Evolutionary conservation across 2,888 invertebrate species (phyloP).

Genomic region (Eurytoma californica): DNA sequence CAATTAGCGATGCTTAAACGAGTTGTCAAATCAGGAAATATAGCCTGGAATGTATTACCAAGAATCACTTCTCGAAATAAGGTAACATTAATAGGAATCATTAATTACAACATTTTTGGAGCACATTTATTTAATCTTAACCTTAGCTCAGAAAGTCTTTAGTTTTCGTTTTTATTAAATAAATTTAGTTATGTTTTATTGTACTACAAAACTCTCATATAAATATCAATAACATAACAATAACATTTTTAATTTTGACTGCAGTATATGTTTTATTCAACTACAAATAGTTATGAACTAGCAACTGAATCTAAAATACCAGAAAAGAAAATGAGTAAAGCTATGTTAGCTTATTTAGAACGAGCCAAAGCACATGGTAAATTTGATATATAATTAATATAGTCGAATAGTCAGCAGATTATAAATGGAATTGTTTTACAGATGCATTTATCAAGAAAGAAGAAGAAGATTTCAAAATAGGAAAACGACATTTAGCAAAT

Average conservation of each 20-base stretch:
- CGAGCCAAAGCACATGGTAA: slow-evolving; percentile 85
- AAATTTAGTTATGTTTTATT: neutral
- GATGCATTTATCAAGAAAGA: slow-evolving; percentile 89
- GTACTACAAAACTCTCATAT: neutral
- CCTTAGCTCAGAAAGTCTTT: slow-evolving; percentile 1
- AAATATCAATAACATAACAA: neutral
- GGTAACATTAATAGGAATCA: slow-evolving; percentile 24
- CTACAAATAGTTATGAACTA: slow-evolving; percentile 17
- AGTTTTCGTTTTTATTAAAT: neutral
- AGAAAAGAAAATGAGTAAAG: slow-evolving; percentile 84
- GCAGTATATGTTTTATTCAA: slow-evolving; percentile 48
- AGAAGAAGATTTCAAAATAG: slow-evolving; percentile 89
- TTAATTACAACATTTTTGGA: neutral
- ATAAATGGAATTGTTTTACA: slow-evolving; percentile 62
- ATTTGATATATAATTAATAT: slow-evolving; percentile 42
- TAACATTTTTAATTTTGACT: slow-evolving; percentile 21
- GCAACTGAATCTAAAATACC: slow-evolving; percentile 64
- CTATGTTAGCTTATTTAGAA: slow-evolving; percentile 92
- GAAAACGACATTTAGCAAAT: slow-evolving; percentile 96
- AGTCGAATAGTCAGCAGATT: slow-evolving; percentile 11
- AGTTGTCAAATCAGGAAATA: slow-evolving; percentile 37
- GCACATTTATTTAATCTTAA: slow-evolving; percentile 16
- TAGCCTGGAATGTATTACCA: slow-evolving; percentile 16
- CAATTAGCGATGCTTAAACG: slow-evolving; percentile 36
- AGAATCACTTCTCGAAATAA: slow-evolving; percentile 8